These are phyloP conservation scores for Scylla paramamosain DNA, from an alignment of 1,140 invertebrate genomes.

Conservation along the genomic window DNA sequence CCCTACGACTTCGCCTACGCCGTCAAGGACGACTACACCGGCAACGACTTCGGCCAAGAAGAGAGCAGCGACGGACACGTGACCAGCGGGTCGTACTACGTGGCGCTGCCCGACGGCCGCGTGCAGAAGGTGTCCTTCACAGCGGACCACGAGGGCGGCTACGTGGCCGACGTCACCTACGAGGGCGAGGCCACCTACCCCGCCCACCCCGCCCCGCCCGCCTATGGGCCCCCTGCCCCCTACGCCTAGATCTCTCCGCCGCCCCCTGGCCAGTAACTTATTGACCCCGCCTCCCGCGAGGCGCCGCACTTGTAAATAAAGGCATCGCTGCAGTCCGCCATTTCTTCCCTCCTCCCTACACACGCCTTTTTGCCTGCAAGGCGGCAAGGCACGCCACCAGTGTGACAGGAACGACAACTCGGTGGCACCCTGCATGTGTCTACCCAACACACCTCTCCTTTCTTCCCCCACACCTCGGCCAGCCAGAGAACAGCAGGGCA, in stretches of 20 bases:
- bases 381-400: too few relatives aligned
- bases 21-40: conserved; percentile 45
- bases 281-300: background rate
- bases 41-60: conserved; percentile 61
- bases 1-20: conserved; percentile 64
- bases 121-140: conserved; percentile 55
- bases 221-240: conserved; percentile 61
- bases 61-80: conserved; percentile 57
- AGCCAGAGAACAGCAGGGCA: too few relatives aligned
- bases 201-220: conserved; percentile 25
- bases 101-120: conserved; percentile 60
- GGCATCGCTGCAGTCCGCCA: background rate
- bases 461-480: too few relatives aligned
- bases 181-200: conserved; percentile 59
- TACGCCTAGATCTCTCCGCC: background rate
- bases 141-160: conserved; percentile 46
- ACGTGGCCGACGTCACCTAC: conserved; percentile 57
- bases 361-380: too few relatives aligned
- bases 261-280: background rate
- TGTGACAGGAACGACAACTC: too few relatives aligned
- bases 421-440: too few relatives aligned
- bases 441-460: too few relatives aligned
- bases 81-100: conserved; percentile 55
- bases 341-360: background rate
- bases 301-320: background rate